These are phyloP conservation scores for Odontamblyopus rebecca DNA, from an alignment of 2,797 vertebrate genomes.

Conservation along the genomic window DNA sequence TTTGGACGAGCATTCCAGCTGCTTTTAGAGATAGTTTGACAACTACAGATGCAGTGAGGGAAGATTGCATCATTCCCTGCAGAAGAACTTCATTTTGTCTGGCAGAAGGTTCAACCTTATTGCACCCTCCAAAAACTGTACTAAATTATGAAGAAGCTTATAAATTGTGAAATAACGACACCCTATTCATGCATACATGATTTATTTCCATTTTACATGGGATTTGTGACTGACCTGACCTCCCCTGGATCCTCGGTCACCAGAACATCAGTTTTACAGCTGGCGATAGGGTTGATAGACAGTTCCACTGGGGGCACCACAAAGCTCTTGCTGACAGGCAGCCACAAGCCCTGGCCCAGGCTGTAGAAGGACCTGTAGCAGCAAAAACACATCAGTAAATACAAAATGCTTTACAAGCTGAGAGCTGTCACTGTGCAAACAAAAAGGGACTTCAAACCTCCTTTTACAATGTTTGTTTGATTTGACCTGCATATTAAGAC, in stretches of 20 bases:
- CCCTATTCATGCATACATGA: neutral
- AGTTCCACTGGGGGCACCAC: conserved; percentile 96
- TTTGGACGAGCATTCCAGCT: neutral
- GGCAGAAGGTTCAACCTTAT: neutral
- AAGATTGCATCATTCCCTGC: too few relatives aligned
- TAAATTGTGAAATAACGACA: neutral
- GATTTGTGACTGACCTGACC: conserved; percentile 87
- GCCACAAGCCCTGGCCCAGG: conserved; percentile 96
- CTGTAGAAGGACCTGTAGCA: conserved; percentile 92
- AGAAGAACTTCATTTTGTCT: neutral
- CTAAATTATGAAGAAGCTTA: neutral
- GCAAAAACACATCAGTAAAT: conserved; percentile 34
- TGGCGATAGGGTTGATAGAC: conserved; percentile 97
- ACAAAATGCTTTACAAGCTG: conserved; percentile 8
- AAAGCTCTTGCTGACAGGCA: conserved; percentile 98
- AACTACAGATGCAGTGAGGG: too few relatives aligned
- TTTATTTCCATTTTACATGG: neutral
- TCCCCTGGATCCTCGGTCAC: conserved; percentile 97
- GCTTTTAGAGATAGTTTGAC: too few relatives aligned
- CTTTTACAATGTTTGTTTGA: neutral
- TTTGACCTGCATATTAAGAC: too few relatives aligned
- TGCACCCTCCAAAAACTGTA: neutral
- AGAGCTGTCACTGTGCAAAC: neutral
- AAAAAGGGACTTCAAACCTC: neutral
- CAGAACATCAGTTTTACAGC: conserved; percentile 97